Conservation (phyloP, 2,888 invertebrate genomes). For the Andricus curvator region DNA sequence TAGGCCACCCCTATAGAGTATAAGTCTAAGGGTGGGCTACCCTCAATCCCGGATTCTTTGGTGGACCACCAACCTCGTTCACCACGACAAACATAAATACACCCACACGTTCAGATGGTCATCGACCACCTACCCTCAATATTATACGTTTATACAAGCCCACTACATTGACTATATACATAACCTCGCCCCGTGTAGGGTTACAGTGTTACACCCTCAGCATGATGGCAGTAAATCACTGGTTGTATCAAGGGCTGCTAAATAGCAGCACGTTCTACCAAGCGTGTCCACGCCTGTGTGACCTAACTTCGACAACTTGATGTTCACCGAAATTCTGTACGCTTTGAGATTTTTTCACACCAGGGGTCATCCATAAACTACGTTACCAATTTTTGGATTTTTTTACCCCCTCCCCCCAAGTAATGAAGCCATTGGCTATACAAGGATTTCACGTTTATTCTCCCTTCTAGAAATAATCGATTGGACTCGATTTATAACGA, state of each 20-base stretch:
- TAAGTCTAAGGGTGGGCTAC: slow-evolving; percentile 43
- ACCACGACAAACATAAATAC: slow-evolving; percentile 44
- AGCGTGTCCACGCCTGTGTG: slow-evolving; percentile 53
- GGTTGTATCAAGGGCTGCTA: slow-evolving; percentile 73
- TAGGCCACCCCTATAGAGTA: background rate
- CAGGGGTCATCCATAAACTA: background rate
- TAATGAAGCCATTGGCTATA: too few species aligned
- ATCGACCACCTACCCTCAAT: slow-evolving; percentile 44
- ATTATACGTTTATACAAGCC: slow-evolving; percentile 45
- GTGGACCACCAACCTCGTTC: slow-evolving; percentile 56
- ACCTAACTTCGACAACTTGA: slow-evolving; percentile 41
- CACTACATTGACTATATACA: slow-evolving; percentile 43
- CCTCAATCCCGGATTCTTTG: slow-evolving; percentile 49
- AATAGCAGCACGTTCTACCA: slow-evolving; percentile 65
- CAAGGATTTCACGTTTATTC: too few species aligned
- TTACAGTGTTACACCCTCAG: slow-evolving; percentile 38
- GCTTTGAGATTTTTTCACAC: slow-evolving; percentile 24
- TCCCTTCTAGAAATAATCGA: too few species aligned
- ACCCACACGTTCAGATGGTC: slow-evolving; percentile 45
- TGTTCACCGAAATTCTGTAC: slow-evolving; percentile 2
- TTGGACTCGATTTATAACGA: too few species aligned
- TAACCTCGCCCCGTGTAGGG: slow-evolving; percentile 40
- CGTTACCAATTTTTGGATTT: too few species aligned
- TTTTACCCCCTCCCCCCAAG: too few species aligned
- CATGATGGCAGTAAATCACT: slow-evolving; percentile 72